phyloP scores from a whole-genome alignment of 2,888 invertebrate genomes.

The Rhamnusium bicolor region DNA sequence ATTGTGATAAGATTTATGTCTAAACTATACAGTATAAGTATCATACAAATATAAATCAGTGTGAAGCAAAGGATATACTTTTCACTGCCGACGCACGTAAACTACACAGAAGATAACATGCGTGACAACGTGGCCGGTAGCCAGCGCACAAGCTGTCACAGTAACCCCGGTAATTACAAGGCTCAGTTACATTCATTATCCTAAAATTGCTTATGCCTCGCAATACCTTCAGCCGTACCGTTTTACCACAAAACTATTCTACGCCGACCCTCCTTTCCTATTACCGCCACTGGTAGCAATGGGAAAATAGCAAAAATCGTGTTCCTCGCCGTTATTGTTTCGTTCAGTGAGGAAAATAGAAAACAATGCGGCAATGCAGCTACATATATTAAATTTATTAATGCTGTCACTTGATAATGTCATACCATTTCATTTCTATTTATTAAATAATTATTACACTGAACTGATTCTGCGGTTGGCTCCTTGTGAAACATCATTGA shows the following conservation, averaged over 20 bases:
- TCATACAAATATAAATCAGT: no score
- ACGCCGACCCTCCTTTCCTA: slow-evolving; percentile 40
- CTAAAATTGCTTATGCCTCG: slow-evolving; percentile 61
- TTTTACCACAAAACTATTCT: slow-evolving; percentile 48
- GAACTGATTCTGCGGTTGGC: no score
- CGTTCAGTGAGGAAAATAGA: slow-evolving; percentile 8
- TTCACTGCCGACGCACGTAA: neutral
- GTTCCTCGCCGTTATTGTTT: neutral
- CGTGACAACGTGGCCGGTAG: slow-evolving; percentile 57
- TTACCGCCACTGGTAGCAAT: slow-evolving; percentile 17
- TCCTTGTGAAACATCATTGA: no score
- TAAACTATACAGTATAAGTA: no score
- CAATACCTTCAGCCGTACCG: slow-evolving; percentile 54
- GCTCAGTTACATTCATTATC: slow-evolving; percentile 63
- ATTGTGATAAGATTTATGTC: no score
- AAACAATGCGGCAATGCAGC: slow-evolving; percentile 48
- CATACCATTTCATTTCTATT: slow-evolving; percentile 41
- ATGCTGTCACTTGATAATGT: slow-evolving; percentile 38
- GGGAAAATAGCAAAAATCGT: slow-evolving; percentile 8
- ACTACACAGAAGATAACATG: slow-evolving; percentile 18
- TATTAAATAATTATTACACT: neutral
- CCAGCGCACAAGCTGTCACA: slow-evolving; percentile 60
- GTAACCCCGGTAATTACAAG: slow-evolving; percentile 60
- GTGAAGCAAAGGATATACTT: no score
- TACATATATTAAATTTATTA: slow-evolving; percentile 50